Evolutionary conservation across 2,888 invertebrate species (phyloP).

Genomic region (Metalampra italica): DNA sequence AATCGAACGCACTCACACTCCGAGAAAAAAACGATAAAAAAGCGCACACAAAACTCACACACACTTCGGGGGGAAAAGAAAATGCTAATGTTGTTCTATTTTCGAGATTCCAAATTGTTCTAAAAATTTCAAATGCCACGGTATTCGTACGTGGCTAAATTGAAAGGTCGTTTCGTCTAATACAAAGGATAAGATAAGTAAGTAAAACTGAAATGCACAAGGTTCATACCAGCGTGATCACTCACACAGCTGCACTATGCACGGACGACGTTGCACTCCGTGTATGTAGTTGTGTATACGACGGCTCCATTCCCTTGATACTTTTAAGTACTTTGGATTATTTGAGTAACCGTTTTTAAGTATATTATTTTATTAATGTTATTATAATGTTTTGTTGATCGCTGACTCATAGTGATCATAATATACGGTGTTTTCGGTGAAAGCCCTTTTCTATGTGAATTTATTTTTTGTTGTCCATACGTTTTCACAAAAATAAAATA

Average conservation of each 20-base stretch:
- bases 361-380: too few relatives aligned
- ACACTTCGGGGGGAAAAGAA: background rate
- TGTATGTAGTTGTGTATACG: constrained; percentile 49
- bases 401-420: too few relatives aligned
- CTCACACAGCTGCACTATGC: constrained; percentile 45
- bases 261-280: constrained; percentile 56
- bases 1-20: constrained; percentile 75
- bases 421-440: too few relatives aligned
- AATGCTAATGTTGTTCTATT: constrained; percentile 25
- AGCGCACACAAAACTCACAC: constrained; percentile 54
- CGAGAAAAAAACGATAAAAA: constrained; percentile 76
- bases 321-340: constrained; percentile 16
- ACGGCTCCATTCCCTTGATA: constrained; percentile 38
- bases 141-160: constrained; percentile 25
- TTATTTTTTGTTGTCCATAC: too few relatives aligned
- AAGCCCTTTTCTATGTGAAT: too few relatives aligned
- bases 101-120: constrained; percentile 24
- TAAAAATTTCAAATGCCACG: constrained; percentile 16
- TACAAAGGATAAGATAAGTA: constrained; percentile 57
- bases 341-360: background rate
- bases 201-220: constrained; percentile 64
- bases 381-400: too few relatives aligned
- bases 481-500: too few relatives aligned
- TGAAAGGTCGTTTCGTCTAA: constrained; percentile 43
- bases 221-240: constrained; percentile 65